A percentile compares a stretch with the other conserved stretches of the same genome.
These are phyloP conservation scores for Drosophila littoralis DNA, from an alignment of 1,140 invertebrate species.

Conservation along the genomic window DNA sequence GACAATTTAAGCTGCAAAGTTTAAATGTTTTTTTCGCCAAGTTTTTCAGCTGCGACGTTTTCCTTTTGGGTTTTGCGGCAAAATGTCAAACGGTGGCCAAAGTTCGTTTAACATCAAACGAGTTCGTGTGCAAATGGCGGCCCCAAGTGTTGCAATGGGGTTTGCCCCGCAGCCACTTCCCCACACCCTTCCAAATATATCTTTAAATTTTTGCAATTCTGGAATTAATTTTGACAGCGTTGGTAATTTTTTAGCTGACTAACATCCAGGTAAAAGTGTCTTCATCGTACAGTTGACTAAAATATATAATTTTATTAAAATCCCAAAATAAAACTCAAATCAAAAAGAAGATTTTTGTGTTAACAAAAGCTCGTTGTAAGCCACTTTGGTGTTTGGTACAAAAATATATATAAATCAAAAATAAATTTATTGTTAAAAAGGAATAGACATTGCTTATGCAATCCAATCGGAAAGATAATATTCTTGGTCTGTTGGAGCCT, in stretches of 20 bases:
- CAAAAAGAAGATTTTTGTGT: no score
- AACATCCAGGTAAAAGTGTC: slow-evolving; percentile 8
- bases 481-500: no score
- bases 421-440: no score
- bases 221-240: slow-evolving; percentile 56
- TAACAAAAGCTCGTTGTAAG: no score
- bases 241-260: slow-evolving; percentile 35
- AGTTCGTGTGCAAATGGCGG: slow-evolving; percentile 66
- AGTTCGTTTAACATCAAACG: slow-evolving; percentile 62
- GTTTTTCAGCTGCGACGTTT: slow-evolving; percentile 53
- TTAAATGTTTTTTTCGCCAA: slow-evolving; percentile 51
- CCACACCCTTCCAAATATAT: slow-evolving; percentile 42
- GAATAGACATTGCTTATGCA: no score
- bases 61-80: slow-evolving; percentile 67
- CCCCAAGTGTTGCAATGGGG: slow-evolving; percentile 38
- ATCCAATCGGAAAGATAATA: no score
- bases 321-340: no score
- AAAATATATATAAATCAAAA: no score
- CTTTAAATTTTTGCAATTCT: slow-evolving; percentile 46
- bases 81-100: slow-evolving; percentile 78
- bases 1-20: slow-evolving; percentile 80
- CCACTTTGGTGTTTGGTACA: no score
- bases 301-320: neutral
- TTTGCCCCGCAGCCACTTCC: neutral
- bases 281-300: slow-evolving; percentile 15